Percentiles rank a stretch among this genome's conserved stretches.
These are phyloP conservation scores for Agrypnus murinus DNA, from an alignment of 2,888 invertebrate species.

Conservation along the genomic window DNA sequence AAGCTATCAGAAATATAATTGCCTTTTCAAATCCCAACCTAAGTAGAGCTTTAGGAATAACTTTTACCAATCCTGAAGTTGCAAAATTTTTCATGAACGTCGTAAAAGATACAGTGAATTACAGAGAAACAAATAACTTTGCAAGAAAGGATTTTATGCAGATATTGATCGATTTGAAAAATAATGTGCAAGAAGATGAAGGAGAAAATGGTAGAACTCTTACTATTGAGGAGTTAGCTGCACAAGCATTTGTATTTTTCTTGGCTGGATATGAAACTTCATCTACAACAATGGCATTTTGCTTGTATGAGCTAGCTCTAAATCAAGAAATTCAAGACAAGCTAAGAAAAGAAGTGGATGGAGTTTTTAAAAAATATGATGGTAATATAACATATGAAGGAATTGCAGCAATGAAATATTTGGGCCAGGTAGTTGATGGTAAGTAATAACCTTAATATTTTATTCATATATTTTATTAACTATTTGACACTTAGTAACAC, in stretches of 20 bases:
- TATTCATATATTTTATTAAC: conserved; percentile 33
- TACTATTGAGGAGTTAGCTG: conserved; percentile 72
- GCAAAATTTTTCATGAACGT: conserved; percentile 57
- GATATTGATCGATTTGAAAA: conserved; percentile 61
- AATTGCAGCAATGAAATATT: conserved; percentile 74
- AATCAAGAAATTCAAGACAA: conserved; percentile 73
- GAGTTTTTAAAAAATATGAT: conserved; percentile 69
- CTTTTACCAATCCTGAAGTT: conserved; percentile 51
- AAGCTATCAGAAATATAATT: neutral
- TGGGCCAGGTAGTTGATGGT: conserved; percentile 76
- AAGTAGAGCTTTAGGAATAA: conserved; percentile 44
- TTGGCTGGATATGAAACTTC: conserved; percentile 80
- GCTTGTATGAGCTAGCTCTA: conserved; percentile 73
- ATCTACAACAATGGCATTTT: conserved; percentile 76
- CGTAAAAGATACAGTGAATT: conserved; percentile 56
- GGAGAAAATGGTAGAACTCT: conserved; percentile 59
- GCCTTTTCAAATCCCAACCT: conserved; percentile 63
- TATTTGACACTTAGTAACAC: too few relatives aligned
- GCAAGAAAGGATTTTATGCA: conserved; percentile 67
- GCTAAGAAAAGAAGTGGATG: conserved; percentile 71
- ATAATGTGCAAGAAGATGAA: neutral
- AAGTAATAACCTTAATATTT: conserved; percentile 56
- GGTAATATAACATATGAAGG: conserved; percentile 74
- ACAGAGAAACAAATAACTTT: conserved; percentile 53
- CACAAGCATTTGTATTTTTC: conserved; percentile 76